phyloP scores from a whole-genome alignment of 37 sponge, comb jelly and placozoan genomes.

The Aphrocallistes beatrix region DNA sequence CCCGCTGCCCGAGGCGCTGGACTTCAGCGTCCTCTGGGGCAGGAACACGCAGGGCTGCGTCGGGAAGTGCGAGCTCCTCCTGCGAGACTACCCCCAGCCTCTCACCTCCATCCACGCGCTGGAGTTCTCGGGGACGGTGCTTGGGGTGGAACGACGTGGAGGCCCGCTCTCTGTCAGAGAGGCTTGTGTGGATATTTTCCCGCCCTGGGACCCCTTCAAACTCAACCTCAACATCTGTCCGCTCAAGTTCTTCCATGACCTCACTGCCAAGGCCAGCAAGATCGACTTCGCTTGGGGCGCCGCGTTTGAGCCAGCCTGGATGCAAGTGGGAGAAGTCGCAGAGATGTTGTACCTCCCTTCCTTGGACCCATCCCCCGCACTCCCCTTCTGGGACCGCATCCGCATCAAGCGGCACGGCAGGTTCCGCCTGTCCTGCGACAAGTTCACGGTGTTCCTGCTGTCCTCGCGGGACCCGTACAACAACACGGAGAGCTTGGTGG shows the following conservation, averaged over 20 bases:
- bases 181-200: neutral
- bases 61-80: constrained; percentile 36
- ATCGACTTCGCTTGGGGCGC: constrained; percentile 1
- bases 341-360: constrained; percentile 51
- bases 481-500: constrained; percentile 54
- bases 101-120: constrained; percentile 27
- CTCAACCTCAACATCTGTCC: neutral
- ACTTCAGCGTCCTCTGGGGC: constrained; percentile 71
- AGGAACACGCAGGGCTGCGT: constrained; percentile 31
- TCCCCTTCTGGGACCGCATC: constrained; percentile 86
- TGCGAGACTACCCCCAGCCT: constrained; percentile 68
- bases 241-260: neutral
- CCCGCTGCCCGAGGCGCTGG: constrained; percentile 27
- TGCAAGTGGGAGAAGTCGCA: constrained; percentile 5
- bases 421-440: constrained; percentile 31
- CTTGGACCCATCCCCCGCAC: constrained; percentile 67
- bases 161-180: constrained; percentile 2
- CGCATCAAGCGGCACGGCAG: constrained; percentile 62
- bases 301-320: neutral
- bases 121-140: constrained; percentile 39
- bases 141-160: constrained; percentile 64
- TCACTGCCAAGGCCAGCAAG: neutral
- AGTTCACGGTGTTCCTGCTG: constrained; percentile 28
- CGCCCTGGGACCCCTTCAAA: neutral
- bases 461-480: constrained; percentile 78